These are phyloP conservation scores for Bos javanicus DNA, from an alignment of 2,113 vertebrate species.

Conservation along the genomic window DNA sequence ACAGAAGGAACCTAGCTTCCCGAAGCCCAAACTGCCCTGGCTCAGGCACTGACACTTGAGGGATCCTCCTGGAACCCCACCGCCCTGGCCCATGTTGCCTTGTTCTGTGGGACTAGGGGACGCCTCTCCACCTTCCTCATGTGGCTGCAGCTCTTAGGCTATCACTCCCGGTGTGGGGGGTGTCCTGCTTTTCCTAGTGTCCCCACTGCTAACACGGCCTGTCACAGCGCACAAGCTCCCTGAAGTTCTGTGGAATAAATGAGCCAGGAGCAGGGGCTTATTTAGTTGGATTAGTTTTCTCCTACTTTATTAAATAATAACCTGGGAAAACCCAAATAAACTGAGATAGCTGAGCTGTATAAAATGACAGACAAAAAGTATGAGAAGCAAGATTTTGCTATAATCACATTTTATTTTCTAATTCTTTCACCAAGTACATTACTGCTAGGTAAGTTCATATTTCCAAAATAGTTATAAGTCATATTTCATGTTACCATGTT, in stretches of 20 bases:
- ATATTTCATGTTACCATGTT: background rate
- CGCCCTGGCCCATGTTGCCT: background rate
- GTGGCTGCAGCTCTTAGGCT: background rate
- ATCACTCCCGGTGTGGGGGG: background rate
- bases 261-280: background rate
- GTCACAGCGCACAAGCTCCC: background rate
- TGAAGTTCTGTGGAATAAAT: background rate
- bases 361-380: background rate
- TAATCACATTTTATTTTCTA: background rate
- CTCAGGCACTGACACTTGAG: background rate
- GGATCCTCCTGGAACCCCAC: background rate
- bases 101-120: background rate
- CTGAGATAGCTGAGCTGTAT: background rate
- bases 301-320: background rate
- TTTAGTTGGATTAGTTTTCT: background rate
- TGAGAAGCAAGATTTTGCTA: background rate
- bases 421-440: background rate
- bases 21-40: background rate
- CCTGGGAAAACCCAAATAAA: background rate
- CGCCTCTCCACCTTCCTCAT: too few species aligned
- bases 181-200: background rate
- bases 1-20: too few species aligned
- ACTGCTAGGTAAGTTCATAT: background rate
- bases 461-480: background rate
- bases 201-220: background rate